phyloP scores from a whole-genome alignment of 2,113 vertebrate species.

The Nothobranchius furzeri region DNA sequence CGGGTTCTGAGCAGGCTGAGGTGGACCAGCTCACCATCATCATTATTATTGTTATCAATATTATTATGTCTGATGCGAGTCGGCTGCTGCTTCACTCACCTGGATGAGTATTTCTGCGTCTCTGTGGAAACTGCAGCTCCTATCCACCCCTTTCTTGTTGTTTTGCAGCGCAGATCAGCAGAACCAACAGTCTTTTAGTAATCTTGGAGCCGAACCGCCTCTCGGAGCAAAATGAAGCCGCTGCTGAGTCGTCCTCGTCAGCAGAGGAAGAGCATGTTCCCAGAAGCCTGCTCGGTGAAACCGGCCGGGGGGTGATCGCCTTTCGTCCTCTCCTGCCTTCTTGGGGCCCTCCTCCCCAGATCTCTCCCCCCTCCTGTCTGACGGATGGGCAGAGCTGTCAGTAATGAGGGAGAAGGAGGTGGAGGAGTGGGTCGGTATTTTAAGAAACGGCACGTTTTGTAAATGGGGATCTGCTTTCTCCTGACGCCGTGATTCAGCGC shows the following conservation, averaged over 20 bases:
- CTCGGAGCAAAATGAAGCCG: slow-evolving; percentile 13
- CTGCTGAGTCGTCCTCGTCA: slow-evolving; percentile 54
- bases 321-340: slow-evolving; percentile 49
- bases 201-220: background rate
- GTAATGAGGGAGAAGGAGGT: slow-evolving; percentile 46
- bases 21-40: slow-evolving; percentile 4
- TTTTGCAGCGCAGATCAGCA: slow-evolving; percentile 13
- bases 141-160: too few relatives aligned
- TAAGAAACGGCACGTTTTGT: slow-evolving; percentile 58
- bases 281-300: slow-evolving; percentile 28
- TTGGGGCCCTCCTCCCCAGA: slow-evolving; percentile 58
- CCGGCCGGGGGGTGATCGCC: slow-evolving; percentile 69
- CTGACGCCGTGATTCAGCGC: slow-evolving; percentile 73
- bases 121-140: slow-evolving; percentile 19
- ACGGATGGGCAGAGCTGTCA: slow-evolving; percentile 75
- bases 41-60: too few relatives aligned
- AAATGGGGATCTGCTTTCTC: slow-evolving; percentile 64
- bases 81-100: slow-evolving; percentile 54
- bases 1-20: background rate
- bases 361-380: slow-evolving; percentile 64
- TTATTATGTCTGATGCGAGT: too few relatives aligned
- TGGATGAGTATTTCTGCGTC: slow-evolving; percentile 60
- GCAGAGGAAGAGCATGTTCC: slow-evolving; percentile 49
- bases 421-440: slow-evolving; percentile 53
- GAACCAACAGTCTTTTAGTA: slow-evolving; percentile 11